Conservation (phyloP, 2,797 vertebrate genomes). For the Sebastes reedi region DNA sequence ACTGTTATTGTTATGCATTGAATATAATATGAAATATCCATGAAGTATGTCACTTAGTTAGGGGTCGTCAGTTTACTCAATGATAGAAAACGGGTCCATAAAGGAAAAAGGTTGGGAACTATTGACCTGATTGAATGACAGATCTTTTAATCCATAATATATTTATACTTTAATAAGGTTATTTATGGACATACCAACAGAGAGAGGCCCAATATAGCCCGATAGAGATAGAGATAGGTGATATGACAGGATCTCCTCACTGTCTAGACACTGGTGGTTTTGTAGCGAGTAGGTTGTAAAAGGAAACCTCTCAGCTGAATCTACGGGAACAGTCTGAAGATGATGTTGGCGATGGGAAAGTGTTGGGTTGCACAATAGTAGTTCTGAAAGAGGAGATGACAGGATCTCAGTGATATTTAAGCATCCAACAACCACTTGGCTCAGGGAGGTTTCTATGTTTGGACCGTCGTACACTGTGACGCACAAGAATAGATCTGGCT, state of each 20-base stretch:
- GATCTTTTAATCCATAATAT: neutral
- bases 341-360: neutral
- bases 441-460: neutral
- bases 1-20: too few species aligned
- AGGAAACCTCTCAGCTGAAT: constrained; percentile 15
- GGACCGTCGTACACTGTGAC: neutral
- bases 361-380: neutral
- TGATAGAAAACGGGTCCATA: too few species aligned
- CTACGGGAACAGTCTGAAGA: constrained; percentile 3
- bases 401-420: neutral
- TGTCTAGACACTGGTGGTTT: constrained; percentile 6
- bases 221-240: neutral
- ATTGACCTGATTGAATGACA: neutral
- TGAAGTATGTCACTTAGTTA: too few species aligned
- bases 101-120: too few species aligned
- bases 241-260: neutral
- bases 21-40: too few species aligned
- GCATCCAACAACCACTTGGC: neutral
- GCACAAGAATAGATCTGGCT: neutral
- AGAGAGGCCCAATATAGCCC: neutral
- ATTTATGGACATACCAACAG: neutral
- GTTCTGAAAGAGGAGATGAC: neutral
- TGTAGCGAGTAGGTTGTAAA: neutral
- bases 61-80: too few species aligned
- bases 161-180: too few species aligned